Base-by-base conservation (phyloP, 30 jellyfish, hydroid and myxozoan genomes). In the Hydractinia echinata region DNA sequence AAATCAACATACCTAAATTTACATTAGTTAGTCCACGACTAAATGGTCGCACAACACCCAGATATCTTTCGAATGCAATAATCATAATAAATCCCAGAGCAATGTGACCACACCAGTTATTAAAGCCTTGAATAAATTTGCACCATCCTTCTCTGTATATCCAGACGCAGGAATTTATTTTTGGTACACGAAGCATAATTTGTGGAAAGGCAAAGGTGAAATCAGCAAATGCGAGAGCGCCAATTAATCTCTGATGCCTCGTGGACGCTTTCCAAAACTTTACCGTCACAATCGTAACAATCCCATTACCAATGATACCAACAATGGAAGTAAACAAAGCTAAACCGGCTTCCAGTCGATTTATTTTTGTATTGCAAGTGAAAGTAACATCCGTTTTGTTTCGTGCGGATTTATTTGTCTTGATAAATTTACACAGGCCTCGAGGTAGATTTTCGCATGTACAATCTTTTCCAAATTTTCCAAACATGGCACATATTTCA, bases 41-140 rank as follows among this genome's bases (percentile, higher is more conserved):
- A 64, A 64, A 64, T 9, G 74, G 74, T 4, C 39, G 74, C 10
- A 64, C 74, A n/a, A 64, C 39, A 7, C 74, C 74, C 18, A 64
- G 51, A 13, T 64, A 64, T 6, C 74, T 44, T 13, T 64, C 74
- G 39, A 64, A 7, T 7, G 74, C 74, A 6, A 64, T 64, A n/a
- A 64, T 64, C 8, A 64, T 7, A 6, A 64, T 64, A 51, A 64
- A 64, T 0, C 74, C 74, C 19, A 64, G 6, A 0, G 74, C 74
- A n/a, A 51, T 64, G 51, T n/a, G 74, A 44, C 39, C 51, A 13
- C 74, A 64, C 74, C 74, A 64, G 74, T 64, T 51, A 64, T n/a
- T 64, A 13, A 64, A 44, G 39, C 18, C 9, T 64, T 44, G 39
- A 7, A 64, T 7, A 7, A 64, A 13, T 51, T 64, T 64, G 18